phyloP scores from a whole-genome alignment of 2,113 vertebrate species.

The Anser brachyrhynchus region DNA sequence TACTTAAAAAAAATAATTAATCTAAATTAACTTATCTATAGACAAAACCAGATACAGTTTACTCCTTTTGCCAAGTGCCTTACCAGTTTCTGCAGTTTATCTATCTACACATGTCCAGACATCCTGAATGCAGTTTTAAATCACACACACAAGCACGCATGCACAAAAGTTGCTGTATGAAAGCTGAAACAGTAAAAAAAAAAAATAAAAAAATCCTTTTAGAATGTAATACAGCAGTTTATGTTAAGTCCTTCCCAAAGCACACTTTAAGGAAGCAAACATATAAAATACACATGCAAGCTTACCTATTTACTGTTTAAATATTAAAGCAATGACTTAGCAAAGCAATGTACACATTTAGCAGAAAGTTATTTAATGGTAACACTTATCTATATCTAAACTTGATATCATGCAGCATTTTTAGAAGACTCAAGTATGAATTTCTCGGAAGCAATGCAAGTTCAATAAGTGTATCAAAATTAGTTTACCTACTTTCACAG shows the following conservation, averaged over 20 bases:
- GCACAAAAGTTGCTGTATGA: not conserved
- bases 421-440: slow-evolving; percentile 27
- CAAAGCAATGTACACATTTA: slow-evolving; percentile 13
- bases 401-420: slow-evolving; percentile 20
- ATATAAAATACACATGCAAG: slow-evolving; percentile 40
- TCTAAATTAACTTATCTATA: not conserved
- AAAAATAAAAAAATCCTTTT: not conserved
- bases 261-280: not conserved
- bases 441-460: slow-evolving; percentile 48
- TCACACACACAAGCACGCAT: too few relatives aligned
- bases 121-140: not conserved
- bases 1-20: not conserved
- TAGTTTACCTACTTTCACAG: slow-evolving; percentile 79
- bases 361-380: slow-evolving; percentile 34
- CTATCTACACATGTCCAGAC: not conserved
- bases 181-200: not conserved
- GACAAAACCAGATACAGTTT: not conserved
- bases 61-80: not conserved
- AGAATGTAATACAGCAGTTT: not conserved
- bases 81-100: not conserved
- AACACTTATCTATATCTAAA: slow-evolving; percentile 38
- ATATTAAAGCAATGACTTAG: slow-evolving; percentile 34
- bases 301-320: slow-evolving; percentile 1
- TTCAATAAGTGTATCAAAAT: slow-evolving; percentile 71
- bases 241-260: slow-evolving; percentile 22